Evolutionary conservation across 2,888 invertebrate genomes (phyloP).

Genomic region (Agelastica alni): DNA sequence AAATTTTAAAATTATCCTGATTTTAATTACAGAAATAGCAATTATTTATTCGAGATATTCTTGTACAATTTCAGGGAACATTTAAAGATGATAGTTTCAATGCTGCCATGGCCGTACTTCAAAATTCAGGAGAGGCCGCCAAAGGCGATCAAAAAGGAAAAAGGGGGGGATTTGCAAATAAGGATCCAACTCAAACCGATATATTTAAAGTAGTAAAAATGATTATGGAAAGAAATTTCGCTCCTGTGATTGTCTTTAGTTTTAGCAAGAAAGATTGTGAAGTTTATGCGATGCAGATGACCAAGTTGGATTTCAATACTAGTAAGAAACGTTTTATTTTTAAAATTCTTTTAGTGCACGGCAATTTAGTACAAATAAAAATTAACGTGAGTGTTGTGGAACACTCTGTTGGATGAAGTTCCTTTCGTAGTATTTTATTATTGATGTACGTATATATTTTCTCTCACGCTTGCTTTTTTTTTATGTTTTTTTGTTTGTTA

Average conservation of each 20-base stretch:
- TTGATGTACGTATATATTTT: too few relatives aligned
- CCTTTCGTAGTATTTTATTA: too few relatives aligned
- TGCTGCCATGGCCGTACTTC: constrained; percentile 92
- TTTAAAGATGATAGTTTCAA: constrained; percentile 98
- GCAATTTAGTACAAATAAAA: too few relatives aligned
- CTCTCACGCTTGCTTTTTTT: too few relatives aligned
- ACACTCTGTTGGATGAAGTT: too few relatives aligned
- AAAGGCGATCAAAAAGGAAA: constrained; percentile 81
- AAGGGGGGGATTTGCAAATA: constrained; percentile 71
- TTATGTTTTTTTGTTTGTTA: too few relatives aligned
- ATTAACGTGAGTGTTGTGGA: too few relatives aligned
- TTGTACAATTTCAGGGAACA: constrained; percentile 65
- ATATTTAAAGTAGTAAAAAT: constrained; percentile 98
- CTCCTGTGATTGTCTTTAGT: constrained; percentile 98
- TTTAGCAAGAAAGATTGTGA: constrained; percentile 99
- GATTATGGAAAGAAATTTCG: constrained; percentile 97
- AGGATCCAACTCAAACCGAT: constrained; percentile 72
- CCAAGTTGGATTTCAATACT: constrained; percentile 95
- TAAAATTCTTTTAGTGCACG: background rate
- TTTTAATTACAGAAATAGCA: too few relatives aligned
- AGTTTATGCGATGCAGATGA: constrained; percentile 93
- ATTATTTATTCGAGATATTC: too few relatives aligned
- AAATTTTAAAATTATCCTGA: too few relatives aligned
- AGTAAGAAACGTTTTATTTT: constrained; percentile 56
- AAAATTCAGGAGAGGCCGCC: constrained; percentile 79